Evolutionary conservation across 2,113 vertebrate species (phyloP).

Genomic region (Arvicanthis niloticus): DNA sequence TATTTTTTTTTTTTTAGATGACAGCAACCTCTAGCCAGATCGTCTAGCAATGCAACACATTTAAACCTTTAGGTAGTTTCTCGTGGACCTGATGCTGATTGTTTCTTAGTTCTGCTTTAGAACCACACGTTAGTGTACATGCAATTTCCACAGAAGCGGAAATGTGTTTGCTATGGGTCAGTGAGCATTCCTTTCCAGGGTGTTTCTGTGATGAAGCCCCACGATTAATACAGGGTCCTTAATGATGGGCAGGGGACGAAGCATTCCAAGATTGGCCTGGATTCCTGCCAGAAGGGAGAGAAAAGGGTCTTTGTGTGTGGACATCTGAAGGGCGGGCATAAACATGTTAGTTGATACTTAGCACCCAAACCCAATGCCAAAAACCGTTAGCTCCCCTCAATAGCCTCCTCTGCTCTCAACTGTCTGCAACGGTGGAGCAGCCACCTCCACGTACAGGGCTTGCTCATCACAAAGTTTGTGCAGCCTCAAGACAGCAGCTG

Average conservation of each 20-base stretch:
- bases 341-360: constrained; percentile 91
- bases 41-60: constrained; percentile 41
- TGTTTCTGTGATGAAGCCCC: constrained; percentile 88
- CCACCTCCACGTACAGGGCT: constrained; percentile 87
- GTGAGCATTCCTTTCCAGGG: constrained; percentile 88
- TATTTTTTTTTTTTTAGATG: not conserved
- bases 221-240: constrained; percentile 88
- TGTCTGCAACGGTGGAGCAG: constrained; percentile 86
- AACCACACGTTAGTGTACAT: constrained; percentile 82
- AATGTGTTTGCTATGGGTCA: constrained; percentile 88
- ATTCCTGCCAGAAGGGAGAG: constrained; percentile 88
- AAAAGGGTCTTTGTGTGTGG: constrained; percentile 90
- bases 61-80: constrained; percentile 73
- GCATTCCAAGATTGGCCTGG: constrained; percentile 90
- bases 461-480: constrained; percentile 87
- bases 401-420: constrained; percentile 88
- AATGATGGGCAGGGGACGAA: constrained; percentile 87
- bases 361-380: constrained; percentile 90
- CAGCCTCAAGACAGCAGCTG: constrained; percentile 88
- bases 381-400: constrained; percentile 90
- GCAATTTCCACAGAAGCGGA: constrained; percentile 85
- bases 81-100: constrained; percentile 79
- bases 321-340: constrained; percentile 90
- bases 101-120: constrained; percentile 78
- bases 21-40: not conserved